Evolutionary conservation across 1,140 invertebrate species (phyloP), one percentile per base, ranked within the genome.

Genomic region (Hypsibius dujardini): DNA sequence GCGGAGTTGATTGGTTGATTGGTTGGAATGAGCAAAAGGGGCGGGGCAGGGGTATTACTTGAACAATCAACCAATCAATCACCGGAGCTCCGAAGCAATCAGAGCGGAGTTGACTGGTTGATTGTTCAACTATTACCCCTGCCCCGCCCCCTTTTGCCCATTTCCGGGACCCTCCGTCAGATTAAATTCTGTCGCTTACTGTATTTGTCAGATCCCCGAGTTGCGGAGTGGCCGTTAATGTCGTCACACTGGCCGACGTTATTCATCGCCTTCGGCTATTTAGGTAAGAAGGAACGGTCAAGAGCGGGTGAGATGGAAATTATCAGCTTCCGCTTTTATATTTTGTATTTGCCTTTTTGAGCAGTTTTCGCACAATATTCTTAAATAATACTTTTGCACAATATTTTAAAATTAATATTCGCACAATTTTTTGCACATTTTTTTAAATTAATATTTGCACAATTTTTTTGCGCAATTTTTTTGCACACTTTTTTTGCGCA

Each of bases 181-280:
- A 28, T 28, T 28, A 28, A 28, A 28, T 28, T 28, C 28, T 28
- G 28, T 28, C 28, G 28, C 28, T 28, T 28, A 28, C 28, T 28
- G 15, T 47, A 70, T 46, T 71, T 76, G 73, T 15, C 79, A 88
- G 89, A 91, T 79, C 81, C 84, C 74, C 83, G 90, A 78, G 90
- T 90, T 60, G 86, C 85, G 56, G 74, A 79, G 73, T 81, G 90
- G 92, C 84, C 87, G 0, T 78, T 94, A 73, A 91, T 95, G 71
- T 86, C 89, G 71, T 90, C 90, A 1, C 89, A 88, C 46, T 78
- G 84, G 71, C 88, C 90, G 15, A 91, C 88, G 0, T 76, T 89
- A 3, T 77, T 86, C 2, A 86, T 90, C 75, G 87, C 88, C 1
- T 73, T 85, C 45, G 72, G 87, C 28, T 95, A 95, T 78, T 81